A percentile compares a stretch with the other conserved stretches of the same genome.
These are phyloP conservation scores for Cryptus armator DNA, from an alignment of 2,888 invertebrate genomes.

Conservation along the genomic window DNA sequence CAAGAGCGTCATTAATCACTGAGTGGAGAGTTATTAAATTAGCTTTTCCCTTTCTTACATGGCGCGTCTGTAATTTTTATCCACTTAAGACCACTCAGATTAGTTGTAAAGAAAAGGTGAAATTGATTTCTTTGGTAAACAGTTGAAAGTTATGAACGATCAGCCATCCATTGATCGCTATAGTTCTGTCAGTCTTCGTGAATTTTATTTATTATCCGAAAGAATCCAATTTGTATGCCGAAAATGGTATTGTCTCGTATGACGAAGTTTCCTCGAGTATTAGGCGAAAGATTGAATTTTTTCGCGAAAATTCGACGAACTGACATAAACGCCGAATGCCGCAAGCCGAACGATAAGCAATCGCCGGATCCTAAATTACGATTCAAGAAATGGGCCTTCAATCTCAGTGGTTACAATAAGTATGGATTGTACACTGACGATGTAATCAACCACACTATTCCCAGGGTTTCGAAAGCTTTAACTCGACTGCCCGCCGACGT, in stretches of 20 bases:
- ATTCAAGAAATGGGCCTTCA: slow-evolving; percentile 60
- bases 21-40: slow-evolving; percentile 1
- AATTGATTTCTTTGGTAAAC: not conserved
- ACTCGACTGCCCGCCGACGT: slow-evolving; percentile 71
- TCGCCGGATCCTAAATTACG: slow-evolving; percentile 17
- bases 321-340: slow-evolving; percentile 31
- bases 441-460: slow-evolving; percentile 44
- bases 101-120: not conserved
- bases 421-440: slow-evolving; percentile 72
- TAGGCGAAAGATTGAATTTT: slow-evolving; percentile 7
- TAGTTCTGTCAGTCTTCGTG: not conserved
- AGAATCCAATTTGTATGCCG: not conserved
- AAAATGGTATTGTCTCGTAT: slow-evolving; percentile 6
- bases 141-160: not conserved
- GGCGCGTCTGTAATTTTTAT: not conserved
- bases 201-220: no score
- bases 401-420: slow-evolving; percentile 64
- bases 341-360: not conserved
- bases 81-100: not conserved
- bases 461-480: slow-evolving; percentile 60
- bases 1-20: not conserved
- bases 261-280: not conserved
- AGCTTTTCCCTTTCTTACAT: not conserved
- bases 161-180: not conserved
- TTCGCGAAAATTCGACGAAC: slow-evolving; percentile 4